phyloP scores from a whole-genome alignment of 1,140 invertebrate species.

The Diabrotica undecimpunctata region DNA sequence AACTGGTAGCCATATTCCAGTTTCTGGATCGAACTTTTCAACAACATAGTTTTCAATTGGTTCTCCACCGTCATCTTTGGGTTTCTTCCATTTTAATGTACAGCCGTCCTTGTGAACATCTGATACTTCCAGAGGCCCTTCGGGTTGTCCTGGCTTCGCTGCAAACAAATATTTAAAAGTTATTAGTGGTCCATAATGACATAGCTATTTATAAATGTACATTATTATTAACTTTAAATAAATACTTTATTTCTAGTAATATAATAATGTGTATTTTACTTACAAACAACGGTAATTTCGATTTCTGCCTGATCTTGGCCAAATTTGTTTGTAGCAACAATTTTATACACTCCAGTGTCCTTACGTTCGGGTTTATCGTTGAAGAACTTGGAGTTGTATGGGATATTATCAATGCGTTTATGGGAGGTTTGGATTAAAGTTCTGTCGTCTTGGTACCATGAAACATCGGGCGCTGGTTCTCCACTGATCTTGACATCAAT shows the following conservation, averaged over 20 bases:
- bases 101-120: slow-evolving; percentile 93
- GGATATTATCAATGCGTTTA: slow-evolving; percentile 74
- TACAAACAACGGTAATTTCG: slow-evolving; percentile 86
- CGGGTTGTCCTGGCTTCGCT: slow-evolving; percentile 89
- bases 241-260: not conserved
- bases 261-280: slow-evolving; percentile 45
- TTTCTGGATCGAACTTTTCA: slow-evolving; percentile 92
- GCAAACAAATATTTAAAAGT: slow-evolving; percentile 12
- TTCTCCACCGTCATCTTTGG: slow-evolving; percentile 96
- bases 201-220: not conserved
- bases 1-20: slow-evolving; percentile 85
- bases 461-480: slow-evolving; percentile 78
- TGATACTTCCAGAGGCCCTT: slow-evolving; percentile 92
- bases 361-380: slow-evolving; percentile 78
- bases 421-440: slow-evolving; percentile 54
- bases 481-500: slow-evolving; percentile 82
- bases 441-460: slow-evolving; percentile 66
- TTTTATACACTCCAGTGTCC: slow-evolving; percentile 83
- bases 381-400: slow-evolving; percentile 82
- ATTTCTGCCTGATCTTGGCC: slow-evolving; percentile 87
- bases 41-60: slow-evolving; percentile 92
- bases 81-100: slow-evolving; percentile 95
- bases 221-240: not conserved
- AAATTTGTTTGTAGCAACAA: slow-evolving; percentile 79
- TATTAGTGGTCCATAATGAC: not conserved